These are phyloP conservation scores for Ennomos erosarius DNA, from an alignment of 2,888 invertebrate genomes.

Conservation along the genomic window DNA sequence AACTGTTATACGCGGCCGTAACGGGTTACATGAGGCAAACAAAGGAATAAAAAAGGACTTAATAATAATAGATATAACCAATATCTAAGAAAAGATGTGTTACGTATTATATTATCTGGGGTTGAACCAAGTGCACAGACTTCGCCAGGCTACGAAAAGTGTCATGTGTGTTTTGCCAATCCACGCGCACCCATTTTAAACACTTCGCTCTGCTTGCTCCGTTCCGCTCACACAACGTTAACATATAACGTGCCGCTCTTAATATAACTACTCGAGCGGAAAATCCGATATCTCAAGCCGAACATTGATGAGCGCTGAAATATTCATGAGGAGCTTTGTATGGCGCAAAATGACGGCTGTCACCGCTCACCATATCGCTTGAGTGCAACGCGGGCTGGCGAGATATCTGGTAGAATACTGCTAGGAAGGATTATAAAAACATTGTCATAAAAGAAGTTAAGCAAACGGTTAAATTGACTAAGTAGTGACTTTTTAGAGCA, in stretches of 20 bases:
- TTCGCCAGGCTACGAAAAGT: not conserved
- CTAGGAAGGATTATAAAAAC: not conserved
- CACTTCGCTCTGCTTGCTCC: slow-evolving; percentile 8
- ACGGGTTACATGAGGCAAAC: too few relatives aligned
- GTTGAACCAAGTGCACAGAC: slow-evolving; percentile 11
- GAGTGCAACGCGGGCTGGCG: slow-evolving; percentile 13
- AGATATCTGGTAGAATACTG: not conserved
- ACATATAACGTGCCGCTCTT: slow-evolving; percentile 48
- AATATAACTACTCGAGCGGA: slow-evolving; percentile 70
- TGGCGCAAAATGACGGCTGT: slow-evolving; percentile 69
- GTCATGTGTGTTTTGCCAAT: slow-evolving; percentile 16
- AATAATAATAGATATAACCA: not conserved
- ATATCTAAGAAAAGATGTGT: slow-evolving; percentile 1
- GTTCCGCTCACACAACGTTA: slow-evolving; percentile 3
- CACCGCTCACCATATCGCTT: slow-evolving; percentile 44
- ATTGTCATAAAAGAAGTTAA: too few relatives aligned
- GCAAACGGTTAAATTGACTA: too few relatives aligned
- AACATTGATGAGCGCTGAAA: slow-evolving; percentile 77
- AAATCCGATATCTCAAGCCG: slow-evolving; percentile 79
- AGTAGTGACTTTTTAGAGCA: too few relatives aligned
- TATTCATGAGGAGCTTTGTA: slow-evolving; percentile 69
- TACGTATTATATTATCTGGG: too few relatives aligned
- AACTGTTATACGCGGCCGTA: too few relatives aligned
- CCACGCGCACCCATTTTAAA: slow-evolving; percentile 20
- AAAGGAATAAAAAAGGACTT: too few relatives aligned